phyloP scores from a whole-genome alignment of 2,797 vertebrate species.

The Benthosema pterotum region DNA sequence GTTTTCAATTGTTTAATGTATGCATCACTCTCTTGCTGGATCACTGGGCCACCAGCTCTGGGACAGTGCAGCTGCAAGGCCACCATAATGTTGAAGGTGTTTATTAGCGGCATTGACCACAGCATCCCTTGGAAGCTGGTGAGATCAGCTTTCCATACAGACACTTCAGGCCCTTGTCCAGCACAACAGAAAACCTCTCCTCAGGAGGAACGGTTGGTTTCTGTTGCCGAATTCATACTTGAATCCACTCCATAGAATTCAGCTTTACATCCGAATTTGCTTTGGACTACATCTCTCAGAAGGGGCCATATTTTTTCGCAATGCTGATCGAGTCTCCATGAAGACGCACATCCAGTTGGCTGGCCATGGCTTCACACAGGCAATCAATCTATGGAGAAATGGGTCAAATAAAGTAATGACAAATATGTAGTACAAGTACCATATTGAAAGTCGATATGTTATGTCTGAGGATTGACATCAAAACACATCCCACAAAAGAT shows the following conservation, averaged over 20 bases:
- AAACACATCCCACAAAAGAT: too few relatives aligned
- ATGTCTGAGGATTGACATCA: neutral
- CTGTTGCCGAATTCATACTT: neutral
- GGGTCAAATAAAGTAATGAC: neutral
- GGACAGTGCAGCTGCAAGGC: constrained; percentile 83
- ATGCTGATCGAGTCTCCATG: constrained; percentile 32
- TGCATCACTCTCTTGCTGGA: constrained; percentile 63
- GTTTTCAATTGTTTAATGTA: neutral
- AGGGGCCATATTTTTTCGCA: constrained; percentile 50
- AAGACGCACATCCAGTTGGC: constrained; percentile 53
- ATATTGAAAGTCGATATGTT: neutral
- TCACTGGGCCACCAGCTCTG: constrained; percentile 76
- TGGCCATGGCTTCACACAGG: constrained; percentile 33
- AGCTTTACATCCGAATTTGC: constrained; percentile 79
- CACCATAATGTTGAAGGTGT: constrained; percentile 67
- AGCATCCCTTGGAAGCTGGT: constrained; percentile 75
- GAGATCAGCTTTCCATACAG: constrained; percentile 88
- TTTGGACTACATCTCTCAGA: constrained; percentile 65
- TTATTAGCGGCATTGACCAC: constrained; percentile 91
- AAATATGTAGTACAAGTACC: neutral
- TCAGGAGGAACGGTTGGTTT: neutral
- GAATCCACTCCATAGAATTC: constrained; percentile 49
- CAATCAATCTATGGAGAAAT: constrained; percentile 3
- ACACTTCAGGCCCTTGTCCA: constrained; percentile 69
- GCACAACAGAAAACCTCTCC: constrained; percentile 58